Evolutionary conservation across 2,888 invertebrate species (phyloP).

Genomic region (Kuschelorhynchus macadamiae): DNA sequence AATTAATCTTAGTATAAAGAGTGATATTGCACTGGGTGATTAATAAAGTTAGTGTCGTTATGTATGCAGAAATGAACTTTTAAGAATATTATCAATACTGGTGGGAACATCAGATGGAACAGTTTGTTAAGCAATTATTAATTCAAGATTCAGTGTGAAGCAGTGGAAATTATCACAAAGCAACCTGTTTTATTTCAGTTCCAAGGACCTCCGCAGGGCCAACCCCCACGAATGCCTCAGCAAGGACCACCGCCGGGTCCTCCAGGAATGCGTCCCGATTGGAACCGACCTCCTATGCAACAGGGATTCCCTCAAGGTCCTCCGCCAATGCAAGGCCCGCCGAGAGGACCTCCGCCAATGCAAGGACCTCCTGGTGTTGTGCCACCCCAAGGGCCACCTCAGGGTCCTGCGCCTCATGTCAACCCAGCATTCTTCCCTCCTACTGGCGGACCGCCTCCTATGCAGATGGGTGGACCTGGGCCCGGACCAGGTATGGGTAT

Average conservation of each 20-base stretch:
- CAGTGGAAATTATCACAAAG: too few relatives aligned
- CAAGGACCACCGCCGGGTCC: conserved; percentile 75
- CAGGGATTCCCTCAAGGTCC: conserved; percentile 79
- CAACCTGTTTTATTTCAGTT: conserved; percentile 68
- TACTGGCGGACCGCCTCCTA: conserved; percentile 74
- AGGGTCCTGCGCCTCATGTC: conserved; percentile 90
- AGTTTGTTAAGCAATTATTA: too few relatives aligned
- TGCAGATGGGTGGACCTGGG: conserved; percentile 67
- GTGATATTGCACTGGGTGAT: too few relatives aligned
- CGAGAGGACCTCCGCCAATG: conserved; percentile 69
- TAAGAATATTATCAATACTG: too few relatives aligned
- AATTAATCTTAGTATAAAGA: too few relatives aligned
- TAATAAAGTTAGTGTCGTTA: too few relatives aligned
- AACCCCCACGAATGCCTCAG: conserved; percentile 73
- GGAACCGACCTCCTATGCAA: conserved; percentile 83
- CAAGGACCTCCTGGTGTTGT: conserved; percentile 70
- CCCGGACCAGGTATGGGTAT: conserved; percentile 62
- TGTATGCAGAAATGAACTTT: too few relatives aligned
- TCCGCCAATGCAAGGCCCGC: conserved; percentile 78
- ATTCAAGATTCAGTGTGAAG: too few relatives aligned
- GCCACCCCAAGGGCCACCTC: conserved; percentile 70
- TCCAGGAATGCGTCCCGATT: conserved; percentile 77
- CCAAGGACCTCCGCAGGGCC: conserved; percentile 73
- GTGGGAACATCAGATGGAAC: too few relatives aligned
- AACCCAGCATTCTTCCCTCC: conserved; percentile 97